Base-by-base conservation (phyloP, 2,113 vertebrate genomes). In the Catharus bicknelli region DNA sequence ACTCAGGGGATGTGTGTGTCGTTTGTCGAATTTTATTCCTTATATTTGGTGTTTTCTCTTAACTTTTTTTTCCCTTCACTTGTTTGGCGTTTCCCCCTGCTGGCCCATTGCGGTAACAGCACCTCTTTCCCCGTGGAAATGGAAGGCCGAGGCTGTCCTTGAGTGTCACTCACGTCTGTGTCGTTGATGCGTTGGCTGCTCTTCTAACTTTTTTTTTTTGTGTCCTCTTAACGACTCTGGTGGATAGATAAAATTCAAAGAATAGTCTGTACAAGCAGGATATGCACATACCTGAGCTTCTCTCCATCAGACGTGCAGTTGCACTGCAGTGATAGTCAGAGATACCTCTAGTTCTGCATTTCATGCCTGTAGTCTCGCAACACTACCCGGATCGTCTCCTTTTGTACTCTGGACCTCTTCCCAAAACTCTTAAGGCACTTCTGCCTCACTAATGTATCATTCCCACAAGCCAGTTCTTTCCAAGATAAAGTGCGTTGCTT, bases 51-150 rank as follows among this genome's bases (percentile, higher is more conserved):
- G 40, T 83, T 88, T 73, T 54, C n/a, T 43, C 11, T 69, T 29
- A 74, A 93, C 42, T 86, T 86, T 64, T 85, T 84, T 26, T 17
- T 50, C 3, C 45, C 30, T 34, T 34, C 72, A 69, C 67, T 94
- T 95, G 84, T 87, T 97, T 95, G 94, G 45, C 77, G 20, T 90
- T 95, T 95, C 93, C 95, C 96, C 87, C 94, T 96, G 89, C 92
- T 96, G 95, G 94, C 79, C 45, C 45, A 15, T 22, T 9, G 67
- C 18, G 34, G 53, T 67, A 72, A 89, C 61, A 79, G 75, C 93
- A 50, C 27, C 50, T 36, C 42, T 79, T 58, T 83, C 58, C 68
- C 43, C 36, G 30, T 30, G 68, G 67, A 82, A 83, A 38, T 73
- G 82, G 86, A 70, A 93, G 77, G 48, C 79, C 7, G 1, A 6